Percentiles rank a stretch among this genome's conserved stretches.
These are phyloP conservation scores for Oryctolagus cuniculus DNA, from an alignment of 2,113 vertebrate genomes.

Conservation along the genomic window DNA sequence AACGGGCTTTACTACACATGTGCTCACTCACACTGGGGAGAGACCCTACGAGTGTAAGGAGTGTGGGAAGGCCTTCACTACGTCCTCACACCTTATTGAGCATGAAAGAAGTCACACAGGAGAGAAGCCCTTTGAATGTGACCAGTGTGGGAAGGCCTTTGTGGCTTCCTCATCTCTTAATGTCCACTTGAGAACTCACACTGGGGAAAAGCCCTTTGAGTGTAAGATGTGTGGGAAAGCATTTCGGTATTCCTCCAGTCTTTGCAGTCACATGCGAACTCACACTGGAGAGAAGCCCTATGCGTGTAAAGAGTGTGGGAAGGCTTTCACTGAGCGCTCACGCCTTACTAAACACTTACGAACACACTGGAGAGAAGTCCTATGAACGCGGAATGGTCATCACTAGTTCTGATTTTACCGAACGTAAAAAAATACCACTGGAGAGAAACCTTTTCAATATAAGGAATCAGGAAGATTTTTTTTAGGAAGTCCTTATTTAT, in stretches of 20 bases:
- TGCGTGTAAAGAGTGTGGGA: conserved; percentile 61
- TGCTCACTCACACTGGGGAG: no score
- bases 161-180: conserved; percentile 58
- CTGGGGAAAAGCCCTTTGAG: conserved; percentile 62
- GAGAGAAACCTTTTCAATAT: conserved; percentile 33
- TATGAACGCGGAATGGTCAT: conserved; percentile 73
- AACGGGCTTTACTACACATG: no score
- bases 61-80: neutral
- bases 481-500: neutral
- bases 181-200: conserved; percentile 58
- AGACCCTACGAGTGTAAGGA: conserved; percentile 7
- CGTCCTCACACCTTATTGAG: conserved; percentile 52
- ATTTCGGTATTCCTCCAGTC: conserved; percentile 46
- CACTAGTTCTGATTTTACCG: conserved; percentile 28
- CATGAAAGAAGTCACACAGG: conserved; percentile 60
- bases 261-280: conserved; percentile 51
- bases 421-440: neutral
- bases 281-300: conserved; percentile 63
- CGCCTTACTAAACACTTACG: conserved; percentile 60
- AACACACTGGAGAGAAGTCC: conserved; percentile 65
- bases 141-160: conserved; percentile 63
- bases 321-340: conserved; percentile 53
- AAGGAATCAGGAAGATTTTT: neutral
- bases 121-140: conserved; percentile 64
- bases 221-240: conserved; percentile 61